Percentiles rank a stretch among this genome's conserved stretches.
These are phyloP conservation scores for Stegastes partitus DNA, from an alignment of 2,113 vertebrate genomes.

Conservation along the genomic window DNA sequence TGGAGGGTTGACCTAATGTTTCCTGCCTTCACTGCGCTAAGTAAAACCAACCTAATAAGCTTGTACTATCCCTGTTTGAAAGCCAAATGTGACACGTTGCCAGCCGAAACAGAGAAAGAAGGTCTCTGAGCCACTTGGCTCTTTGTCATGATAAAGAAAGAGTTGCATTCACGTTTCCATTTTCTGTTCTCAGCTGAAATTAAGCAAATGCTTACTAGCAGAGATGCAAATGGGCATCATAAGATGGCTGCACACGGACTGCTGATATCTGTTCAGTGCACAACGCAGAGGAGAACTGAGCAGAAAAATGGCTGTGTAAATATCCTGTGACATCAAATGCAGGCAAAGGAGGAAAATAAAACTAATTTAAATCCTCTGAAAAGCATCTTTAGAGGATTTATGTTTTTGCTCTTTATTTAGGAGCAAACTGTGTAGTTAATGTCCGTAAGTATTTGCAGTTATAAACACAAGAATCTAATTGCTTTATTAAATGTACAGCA, in stretches of 20 bases:
- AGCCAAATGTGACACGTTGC: conserved; percentile 28
- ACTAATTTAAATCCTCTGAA: not conserved
- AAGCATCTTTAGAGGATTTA: too few relatives aligned
- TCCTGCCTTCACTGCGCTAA: conserved; percentile 25
- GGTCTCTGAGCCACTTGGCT: conserved; percentile 16
- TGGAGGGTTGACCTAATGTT: conserved; percentile 38
- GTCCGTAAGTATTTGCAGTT: not conserved
- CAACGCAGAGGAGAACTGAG: conserved; percentile 3
- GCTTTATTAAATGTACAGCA: not conserved
- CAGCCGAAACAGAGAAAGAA: conserved; percentile 19
- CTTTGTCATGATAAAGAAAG: conserved; percentile 4
- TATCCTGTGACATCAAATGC: not conserved
- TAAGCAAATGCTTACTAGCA: conserved; percentile 4
- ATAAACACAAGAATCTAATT: not conserved
- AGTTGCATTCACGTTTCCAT: not conserved
- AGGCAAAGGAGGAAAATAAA: not conserved
- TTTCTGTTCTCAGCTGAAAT: conserved; percentile 9
- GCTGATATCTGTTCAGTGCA: not conserved
- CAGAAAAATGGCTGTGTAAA: not conserved
- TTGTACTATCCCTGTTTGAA: conserved; percentile 22
- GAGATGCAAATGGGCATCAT: conserved; percentile 7
- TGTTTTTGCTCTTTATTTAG: not conserved
- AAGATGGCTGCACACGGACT: not conserved
- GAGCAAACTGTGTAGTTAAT: not conserved
- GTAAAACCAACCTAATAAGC: conserved; percentile 28